phyloP scores from a whole-genome alignment of 1,140 invertebrate species.

The Ericerus pela region DNA sequence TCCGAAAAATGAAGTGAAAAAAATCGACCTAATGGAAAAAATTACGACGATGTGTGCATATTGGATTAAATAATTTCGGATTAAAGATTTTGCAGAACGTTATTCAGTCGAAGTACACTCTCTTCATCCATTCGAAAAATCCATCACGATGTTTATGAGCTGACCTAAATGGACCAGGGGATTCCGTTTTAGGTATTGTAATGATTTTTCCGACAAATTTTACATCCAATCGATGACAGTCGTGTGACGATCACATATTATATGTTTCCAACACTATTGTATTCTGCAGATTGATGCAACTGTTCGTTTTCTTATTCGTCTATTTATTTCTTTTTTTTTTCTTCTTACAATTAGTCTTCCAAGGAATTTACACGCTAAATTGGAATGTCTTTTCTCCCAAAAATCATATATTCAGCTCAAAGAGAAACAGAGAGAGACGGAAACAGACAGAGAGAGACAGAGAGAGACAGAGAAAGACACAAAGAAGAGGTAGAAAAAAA shows the following conservation, averaged over 20 bases:
- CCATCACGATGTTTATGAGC: background rate
- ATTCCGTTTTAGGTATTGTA: slow-evolving; percentile 8
- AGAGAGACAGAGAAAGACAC: too few species aligned
- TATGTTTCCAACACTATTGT: background rate
- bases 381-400: background rate
- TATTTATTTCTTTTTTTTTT: too few species aligned
- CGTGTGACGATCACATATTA: slow-evolving; percentile 10
- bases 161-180: background rate
- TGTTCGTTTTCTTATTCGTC: background rate
- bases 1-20: too few species aligned
- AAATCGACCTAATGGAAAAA: too few species aligned
- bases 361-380: slow-evolving; percentile 8
- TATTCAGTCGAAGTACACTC: too few species aligned
- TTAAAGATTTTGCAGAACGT: too few species aligned
- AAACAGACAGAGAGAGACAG: background rate
- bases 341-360: too few species aligned
- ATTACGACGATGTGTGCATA: too few species aligned
- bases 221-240: background rate
- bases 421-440: background rate
- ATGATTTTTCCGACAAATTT: slow-evolving; percentile 1
- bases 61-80: too few species aligned
- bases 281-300: background rate
- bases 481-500: too few species aligned
- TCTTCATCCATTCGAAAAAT: slow-evolving; percentile 2
- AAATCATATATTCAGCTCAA: background rate